Base-by-base conservation (phyloP, 2,797 vertebrate genomes). In the Botia kubotai region DNA sequence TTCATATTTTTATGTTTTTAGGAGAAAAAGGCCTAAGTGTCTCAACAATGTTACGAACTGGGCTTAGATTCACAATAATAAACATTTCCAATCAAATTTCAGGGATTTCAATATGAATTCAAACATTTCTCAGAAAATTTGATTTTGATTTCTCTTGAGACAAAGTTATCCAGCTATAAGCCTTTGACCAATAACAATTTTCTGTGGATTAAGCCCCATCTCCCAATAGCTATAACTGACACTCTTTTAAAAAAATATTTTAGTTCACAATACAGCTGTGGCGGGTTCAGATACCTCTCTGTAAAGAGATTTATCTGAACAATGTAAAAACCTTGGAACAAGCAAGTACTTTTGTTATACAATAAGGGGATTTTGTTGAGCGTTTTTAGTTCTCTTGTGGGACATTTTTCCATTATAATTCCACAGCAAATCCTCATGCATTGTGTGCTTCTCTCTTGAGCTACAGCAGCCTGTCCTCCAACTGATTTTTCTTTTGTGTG, bases 401-500 rank as follows among this genome's bases (percentile, higher is more conserved):
- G 36, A 66, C 0, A 2, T 4, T 16, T 57, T 63, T 14, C 46
- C 26, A 67, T 82, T 53, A 53, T 19, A 58, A 73, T 69, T 70
- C 16, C 21, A n/a, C 14, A 13, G 13, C 29, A 46, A 68, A 63
- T 68, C 55, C 62, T 19, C 21, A 43, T 14, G 11, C n/a, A 52
- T 4, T 53, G 7, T 55, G 0, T 57, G 66, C 4, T 29, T 66
- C 10, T 77, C 14, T 69, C 53, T 68, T 50, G 62, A 14, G 52
- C 5, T 58, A 39, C 52, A 26, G 39, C 58, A 55, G 57, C 13
- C 53, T 39, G 48, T 39, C 39, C 33, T 55, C 65, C 46, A 83
- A 50, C 71, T 26, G 60, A 33, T 77, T 74, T 23, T 0, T 16
- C 67, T 67, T 29, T 23, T n/a, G 48, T 68, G 33, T 74, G 63